Conservation (phyloP, 2,888 invertebrate genomes). For the Dynastes maya region DNA sequence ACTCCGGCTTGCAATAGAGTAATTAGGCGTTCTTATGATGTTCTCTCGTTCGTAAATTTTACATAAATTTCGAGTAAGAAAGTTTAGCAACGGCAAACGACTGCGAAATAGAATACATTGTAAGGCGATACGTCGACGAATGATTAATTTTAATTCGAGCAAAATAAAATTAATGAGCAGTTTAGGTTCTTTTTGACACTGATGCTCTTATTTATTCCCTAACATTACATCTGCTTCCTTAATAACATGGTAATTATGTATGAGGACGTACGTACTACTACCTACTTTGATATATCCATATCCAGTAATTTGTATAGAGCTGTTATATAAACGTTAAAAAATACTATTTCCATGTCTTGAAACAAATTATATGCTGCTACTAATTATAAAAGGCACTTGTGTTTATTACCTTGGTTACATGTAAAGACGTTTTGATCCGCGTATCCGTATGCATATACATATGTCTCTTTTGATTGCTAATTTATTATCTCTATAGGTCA, state of each 20-base stretch:
- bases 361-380: too few species aligned
- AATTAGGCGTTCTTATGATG: conserved; percentile 57
- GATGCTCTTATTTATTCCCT: not conserved
- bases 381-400: too few species aligned
- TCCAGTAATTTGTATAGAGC: too few species aligned
- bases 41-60: conserved; percentile 53
- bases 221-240: not conserved
- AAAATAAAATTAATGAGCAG: conserved; percentile 43
- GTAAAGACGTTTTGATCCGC: too few species aligned
- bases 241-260: conserved; percentile 5
- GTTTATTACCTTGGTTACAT: too few species aligned
- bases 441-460: too few species aligned
- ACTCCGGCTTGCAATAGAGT: conserved; percentile 55
- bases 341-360: too few species aligned
- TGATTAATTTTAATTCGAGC: conserved; percentile 46
- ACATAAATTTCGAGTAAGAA: conserved; percentile 47
- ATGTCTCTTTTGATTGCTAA: too few species aligned
- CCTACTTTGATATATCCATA: too few species aligned
- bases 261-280: not conserved
- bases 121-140: conserved; percentile 36
- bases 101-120: conserved; percentile 46
- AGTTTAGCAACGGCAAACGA: conserved; percentile 44
- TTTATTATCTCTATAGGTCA: too few species aligned
- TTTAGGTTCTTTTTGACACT: conserved; percentile 13
- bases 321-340: too few species aligned